phyloP scores from a whole-genome alignment of 1,140 invertebrate genomes.

The Myzus persicae region DNA sequence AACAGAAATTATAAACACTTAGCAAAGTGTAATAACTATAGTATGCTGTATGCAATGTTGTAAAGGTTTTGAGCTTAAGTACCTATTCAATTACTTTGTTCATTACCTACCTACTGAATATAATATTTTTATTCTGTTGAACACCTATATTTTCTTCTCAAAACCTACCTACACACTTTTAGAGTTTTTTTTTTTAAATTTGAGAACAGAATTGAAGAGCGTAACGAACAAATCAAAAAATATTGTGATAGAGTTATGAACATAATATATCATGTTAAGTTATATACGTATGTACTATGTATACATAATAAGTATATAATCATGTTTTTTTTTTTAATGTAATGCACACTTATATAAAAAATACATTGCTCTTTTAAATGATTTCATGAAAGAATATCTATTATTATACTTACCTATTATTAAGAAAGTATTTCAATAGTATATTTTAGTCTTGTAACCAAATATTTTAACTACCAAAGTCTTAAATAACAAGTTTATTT shows the following conservation, averaged over 20 bases:
- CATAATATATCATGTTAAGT: neutral
- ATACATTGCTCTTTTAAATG: neutral
- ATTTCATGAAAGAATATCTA: no score
- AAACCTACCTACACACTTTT: neutral
- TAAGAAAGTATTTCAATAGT: neutral
- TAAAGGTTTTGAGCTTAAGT: neutral
- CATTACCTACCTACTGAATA: neutral
- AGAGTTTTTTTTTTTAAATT: neutral
- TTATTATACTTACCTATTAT: neutral
- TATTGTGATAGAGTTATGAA: neutral
- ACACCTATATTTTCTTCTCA: neutral
- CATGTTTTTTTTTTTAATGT: neutral
- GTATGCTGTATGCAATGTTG: neutral
- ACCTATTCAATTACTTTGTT: neutral
- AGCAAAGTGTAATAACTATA: neutral
- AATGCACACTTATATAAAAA: neutral
- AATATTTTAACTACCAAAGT: neutral
- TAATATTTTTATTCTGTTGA: neutral
- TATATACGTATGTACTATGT: neutral
- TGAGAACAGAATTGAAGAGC: neutral
- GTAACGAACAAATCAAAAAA: neutral
- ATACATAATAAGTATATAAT: neutral
- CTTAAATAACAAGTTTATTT: neutral
- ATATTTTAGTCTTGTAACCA: neutral
- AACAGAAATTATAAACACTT: neutral